phyloP scores from a whole-genome alignment of 1,140 invertebrate species.

The Venustaconcha ellipsiformis region DNA sequence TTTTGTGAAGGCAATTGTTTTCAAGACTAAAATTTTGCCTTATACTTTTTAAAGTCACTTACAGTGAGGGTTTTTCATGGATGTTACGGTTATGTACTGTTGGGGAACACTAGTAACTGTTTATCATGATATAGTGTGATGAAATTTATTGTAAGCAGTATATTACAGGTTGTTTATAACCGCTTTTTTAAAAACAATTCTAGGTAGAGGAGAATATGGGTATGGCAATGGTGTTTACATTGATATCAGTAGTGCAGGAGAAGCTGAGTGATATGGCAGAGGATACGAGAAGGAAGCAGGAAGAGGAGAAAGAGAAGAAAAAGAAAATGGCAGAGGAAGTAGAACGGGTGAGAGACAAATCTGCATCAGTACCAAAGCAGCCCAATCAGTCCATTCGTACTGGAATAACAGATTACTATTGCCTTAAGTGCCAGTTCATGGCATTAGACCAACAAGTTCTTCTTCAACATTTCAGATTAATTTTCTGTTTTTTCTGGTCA shows the following conservation, averaged over 20 bases:
- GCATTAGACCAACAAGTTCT: no score
- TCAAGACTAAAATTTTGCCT: no score
- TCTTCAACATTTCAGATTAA: neutral
- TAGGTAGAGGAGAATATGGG: conserved; percentile 90
- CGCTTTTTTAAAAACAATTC: no score
- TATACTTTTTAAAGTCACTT: no score
- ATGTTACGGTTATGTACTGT: no score
- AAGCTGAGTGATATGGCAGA: conserved; percentile 72
- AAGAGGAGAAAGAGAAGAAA: conserved; percentile 79
- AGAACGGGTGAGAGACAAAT: conserved; percentile 77
- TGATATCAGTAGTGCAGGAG: conserved; percentile 93
- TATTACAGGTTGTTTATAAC: neutral
- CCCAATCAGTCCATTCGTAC: neutral
- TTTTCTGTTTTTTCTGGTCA: neutral
- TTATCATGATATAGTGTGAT: neutral
- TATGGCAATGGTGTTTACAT: conserved; percentile 97
- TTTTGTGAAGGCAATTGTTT: no score
- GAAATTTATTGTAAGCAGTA: neutral
- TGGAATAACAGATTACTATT: neutral
- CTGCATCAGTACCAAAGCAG: neutral
- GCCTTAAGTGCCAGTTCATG: neutral
- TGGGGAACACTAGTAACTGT: no score
- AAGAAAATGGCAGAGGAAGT: conserved; percentile 93
- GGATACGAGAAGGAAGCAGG: conserved; percentile 78
- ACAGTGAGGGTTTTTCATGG: no score